Conservation (phyloP, 2,797 vertebrate genomes). For the Sarcoramphus papa region DNA sequence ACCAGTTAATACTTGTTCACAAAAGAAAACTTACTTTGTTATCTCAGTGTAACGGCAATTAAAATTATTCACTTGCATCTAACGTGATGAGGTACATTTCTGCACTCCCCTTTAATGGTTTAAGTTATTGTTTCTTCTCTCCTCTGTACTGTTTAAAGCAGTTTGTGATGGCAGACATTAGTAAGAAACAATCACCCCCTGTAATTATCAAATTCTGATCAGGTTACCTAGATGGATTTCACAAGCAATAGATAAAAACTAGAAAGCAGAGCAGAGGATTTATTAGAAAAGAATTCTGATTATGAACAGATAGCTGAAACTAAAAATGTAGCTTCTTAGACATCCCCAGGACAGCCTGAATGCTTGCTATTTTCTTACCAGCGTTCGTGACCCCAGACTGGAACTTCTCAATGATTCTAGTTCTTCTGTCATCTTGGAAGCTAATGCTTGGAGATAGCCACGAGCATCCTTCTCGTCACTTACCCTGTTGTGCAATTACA, state of each 20-base stretch:
- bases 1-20: not conserved
- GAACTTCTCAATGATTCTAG: constrained; percentile 88
- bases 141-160: not conserved
- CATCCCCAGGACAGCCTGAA: not conserved
- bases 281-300: not conserved
- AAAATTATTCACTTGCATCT: not conserved
- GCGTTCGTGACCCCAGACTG: constrained; percentile 86
- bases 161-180: not conserved
- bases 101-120: not conserved
- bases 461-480: constrained; percentile 97
- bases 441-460: constrained; percentile 93
- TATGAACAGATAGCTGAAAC: not conserved
- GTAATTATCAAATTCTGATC: not conserved
- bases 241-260: not conserved
- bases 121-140: not conserved
- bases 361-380: constrained; percentile 75
- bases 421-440: constrained; percentile 97
- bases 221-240: not conserved
- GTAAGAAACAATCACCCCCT: not conserved
- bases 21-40: not conserved
- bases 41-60: not conserved
- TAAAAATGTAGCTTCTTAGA: not conserved
- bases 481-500: constrained; percentile 78
- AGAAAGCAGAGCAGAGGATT: not conserved
- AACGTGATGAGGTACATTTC: not conserved